Evolutionary conservation across 2,797 vertebrate species (phyloP).

Genomic region (Thaleichthys pacificus): DNA sequence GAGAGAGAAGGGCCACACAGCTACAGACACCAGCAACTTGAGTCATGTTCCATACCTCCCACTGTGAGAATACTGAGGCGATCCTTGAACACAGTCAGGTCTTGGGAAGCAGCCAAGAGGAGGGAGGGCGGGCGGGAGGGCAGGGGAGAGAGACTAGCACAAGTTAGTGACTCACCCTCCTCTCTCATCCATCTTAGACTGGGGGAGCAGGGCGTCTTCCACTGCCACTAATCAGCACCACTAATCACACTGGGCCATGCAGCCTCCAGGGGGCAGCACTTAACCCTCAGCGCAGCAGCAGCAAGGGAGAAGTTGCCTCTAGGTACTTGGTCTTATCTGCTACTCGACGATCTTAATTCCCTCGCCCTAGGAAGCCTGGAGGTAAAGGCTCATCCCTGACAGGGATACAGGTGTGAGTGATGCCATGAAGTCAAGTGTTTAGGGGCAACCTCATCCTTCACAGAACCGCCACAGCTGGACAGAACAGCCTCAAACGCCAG

Average conservation of each 20-base stretch:
- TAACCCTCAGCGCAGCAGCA: neutral
- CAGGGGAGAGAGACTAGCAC: slow-evolving; percentile 62
- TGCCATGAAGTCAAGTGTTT: neutral
- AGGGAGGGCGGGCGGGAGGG: slow-evolving; percentile 59
- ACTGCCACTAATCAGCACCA: neutral
- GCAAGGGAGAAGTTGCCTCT: neutral
- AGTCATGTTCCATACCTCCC: slow-evolving; percentile 84
- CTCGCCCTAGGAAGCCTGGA: too few relatives aligned
- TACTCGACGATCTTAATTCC: neutral
- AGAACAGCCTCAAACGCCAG: neutral
- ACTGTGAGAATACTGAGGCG: slow-evolving; percentile 92
- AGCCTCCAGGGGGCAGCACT: neutral
- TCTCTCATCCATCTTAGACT: neutral
- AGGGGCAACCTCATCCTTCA: neutral
- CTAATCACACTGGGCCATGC: neutral
- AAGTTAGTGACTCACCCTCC: slow-evolving; percentile 58
- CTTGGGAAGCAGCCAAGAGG: slow-evolving; percentile 66
- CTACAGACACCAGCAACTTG: neutral
- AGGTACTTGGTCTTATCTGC: neutral
- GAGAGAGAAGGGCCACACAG: neutral
- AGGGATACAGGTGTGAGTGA: neutral
- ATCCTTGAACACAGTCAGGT: slow-evolving; percentile 89
- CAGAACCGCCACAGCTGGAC: neutral
- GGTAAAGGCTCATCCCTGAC: neutral
- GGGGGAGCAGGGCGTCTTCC: neutral